phyloP scores from a whole-genome alignment of 1,140 invertebrate species.

The Plutomurus gul region DNA sequence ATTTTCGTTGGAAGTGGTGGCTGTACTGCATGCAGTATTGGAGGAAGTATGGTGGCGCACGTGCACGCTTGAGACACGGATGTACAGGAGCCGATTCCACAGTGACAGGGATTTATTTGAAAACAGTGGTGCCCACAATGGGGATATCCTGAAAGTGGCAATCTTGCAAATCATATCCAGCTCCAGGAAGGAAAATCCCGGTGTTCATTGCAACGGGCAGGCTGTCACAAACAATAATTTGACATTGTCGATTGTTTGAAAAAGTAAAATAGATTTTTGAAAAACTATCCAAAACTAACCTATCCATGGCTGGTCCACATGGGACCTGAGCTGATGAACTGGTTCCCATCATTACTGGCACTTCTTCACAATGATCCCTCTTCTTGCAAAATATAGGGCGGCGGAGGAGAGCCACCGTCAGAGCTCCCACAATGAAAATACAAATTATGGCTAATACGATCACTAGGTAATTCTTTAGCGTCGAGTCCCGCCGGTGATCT shows the following conservation, averaged over 20 bases:
- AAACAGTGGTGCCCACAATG: conserved; percentile 49
- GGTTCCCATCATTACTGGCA: conserved; percentile 12
- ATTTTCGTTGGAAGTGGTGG: no score
- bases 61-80: no score
- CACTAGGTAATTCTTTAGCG: conserved; percentile 49
- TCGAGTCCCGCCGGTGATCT: conserved; percentile 25
- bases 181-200: conserved; percentile 52
- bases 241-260: neutral
- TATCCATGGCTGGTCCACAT: conserved; percentile 6
- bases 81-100: no score
- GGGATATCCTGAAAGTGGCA: conserved; percentile 51
- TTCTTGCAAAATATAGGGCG: conserved; percentile 54
- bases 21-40: no score
- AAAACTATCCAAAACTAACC: no score
- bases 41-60: no score
- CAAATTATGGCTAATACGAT: conserved; percentile 47
- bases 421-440: conserved; percentile 47
- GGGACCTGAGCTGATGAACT: neutral
- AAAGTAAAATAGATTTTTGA: no score
- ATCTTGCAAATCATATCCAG: conserved; percentile 49
- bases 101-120: conserved; percentile 45
- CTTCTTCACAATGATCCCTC: conserved; percentile 27
- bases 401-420: conserved; percentile 48
- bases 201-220: conserved; percentile 53
- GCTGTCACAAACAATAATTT: conserved; percentile 38